Evolutionary conservation across 2,113 vertebrate genomes (phyloP).

Genomic region (Phaethon lepturus): DNA sequence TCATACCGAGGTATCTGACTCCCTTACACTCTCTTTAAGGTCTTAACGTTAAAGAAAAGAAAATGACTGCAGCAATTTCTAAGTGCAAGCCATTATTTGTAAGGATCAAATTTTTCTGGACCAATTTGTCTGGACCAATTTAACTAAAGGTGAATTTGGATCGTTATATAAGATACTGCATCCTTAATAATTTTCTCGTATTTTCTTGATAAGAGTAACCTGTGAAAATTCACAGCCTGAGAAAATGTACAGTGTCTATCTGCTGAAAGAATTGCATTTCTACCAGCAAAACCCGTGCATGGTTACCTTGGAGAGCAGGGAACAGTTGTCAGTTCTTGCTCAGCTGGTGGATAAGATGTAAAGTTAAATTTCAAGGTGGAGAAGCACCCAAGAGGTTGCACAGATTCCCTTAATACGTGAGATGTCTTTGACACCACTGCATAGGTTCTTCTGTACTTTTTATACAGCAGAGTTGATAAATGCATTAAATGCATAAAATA

Average conservation of each 20-base stretch:
- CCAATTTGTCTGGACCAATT: background rate
- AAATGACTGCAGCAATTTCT: background rate
- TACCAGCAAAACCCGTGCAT: background rate
- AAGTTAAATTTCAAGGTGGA: conserved; percentile 61
- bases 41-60: background rate
- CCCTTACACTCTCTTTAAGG: background rate
- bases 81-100: background rate
- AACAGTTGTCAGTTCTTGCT: background rate
- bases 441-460: background rate
- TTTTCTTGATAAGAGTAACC: background rate
- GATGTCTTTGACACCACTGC: conserved; percentile 7
- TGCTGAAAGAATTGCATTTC: background rate
- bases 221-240: background rate
- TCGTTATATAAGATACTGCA: background rate
- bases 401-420: background rate
- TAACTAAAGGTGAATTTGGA: background rate
- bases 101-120: background rate
- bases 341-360: conserved; percentile 20
- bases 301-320: background rate
- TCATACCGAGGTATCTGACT: background rate
- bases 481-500: conserved; percentile 68
- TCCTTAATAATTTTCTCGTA: background rate
- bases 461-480: conserved; percentile 34
- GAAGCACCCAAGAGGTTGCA: conserved; percentile 21
- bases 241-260: background rate